Percentiles rank a stretch among this genome's conserved stretches.
Conservation (phyloP, 2,113 vertebrate genomes). For the Hippocampus comes region DNA sequence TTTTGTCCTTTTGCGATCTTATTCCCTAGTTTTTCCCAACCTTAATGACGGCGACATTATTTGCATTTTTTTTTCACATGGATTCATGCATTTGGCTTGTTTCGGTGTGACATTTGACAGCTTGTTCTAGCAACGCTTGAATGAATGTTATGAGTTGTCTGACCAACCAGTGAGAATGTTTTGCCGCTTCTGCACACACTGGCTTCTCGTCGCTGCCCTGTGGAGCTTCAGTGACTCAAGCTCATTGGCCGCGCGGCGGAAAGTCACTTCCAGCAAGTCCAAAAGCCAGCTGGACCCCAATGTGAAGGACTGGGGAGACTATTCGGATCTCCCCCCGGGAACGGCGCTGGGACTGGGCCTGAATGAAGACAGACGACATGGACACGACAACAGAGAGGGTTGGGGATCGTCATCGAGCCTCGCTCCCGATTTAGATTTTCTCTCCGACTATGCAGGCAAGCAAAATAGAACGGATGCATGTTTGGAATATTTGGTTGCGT, state of each 20-base stretch:
- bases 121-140: neutral
- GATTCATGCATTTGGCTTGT: neutral
- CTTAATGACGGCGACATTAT: conserved; percentile 2
- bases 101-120: conserved; percentile 1
- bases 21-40: conserved; percentile 7
- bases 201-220: conserved; percentile 51
- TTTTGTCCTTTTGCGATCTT: conserved; percentile 6
- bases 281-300: conserved; percentile 57
- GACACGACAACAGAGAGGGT: conserved; percentile 16
- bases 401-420: conserved; percentile 27
- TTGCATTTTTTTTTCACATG: conserved; percentile 1
- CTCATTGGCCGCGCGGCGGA: conserved; percentile 31
- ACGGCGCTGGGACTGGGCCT: conserved; percentile 42
- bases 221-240: conserved; percentile 47
- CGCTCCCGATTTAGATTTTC: conserved; percentile 64
- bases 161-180: conserved; percentile 51
- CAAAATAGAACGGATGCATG: neutral
- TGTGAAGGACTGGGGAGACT: conserved; percentile 68
- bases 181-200: conserved; percentile 15
- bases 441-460: conserved; percentile 70
- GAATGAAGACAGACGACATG: conserved; percentile 34
- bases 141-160: neutral
- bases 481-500: no score
- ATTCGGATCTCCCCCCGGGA: conserved; percentile 53
- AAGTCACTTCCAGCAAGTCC: conserved; percentile 24